A percentile compares a stretch with the other conserved stretches of the same genome.
Evolutionary conservation across 2,888 invertebrate species (phyloP).

Genomic region (Hoplodrina blanda): DNA sequence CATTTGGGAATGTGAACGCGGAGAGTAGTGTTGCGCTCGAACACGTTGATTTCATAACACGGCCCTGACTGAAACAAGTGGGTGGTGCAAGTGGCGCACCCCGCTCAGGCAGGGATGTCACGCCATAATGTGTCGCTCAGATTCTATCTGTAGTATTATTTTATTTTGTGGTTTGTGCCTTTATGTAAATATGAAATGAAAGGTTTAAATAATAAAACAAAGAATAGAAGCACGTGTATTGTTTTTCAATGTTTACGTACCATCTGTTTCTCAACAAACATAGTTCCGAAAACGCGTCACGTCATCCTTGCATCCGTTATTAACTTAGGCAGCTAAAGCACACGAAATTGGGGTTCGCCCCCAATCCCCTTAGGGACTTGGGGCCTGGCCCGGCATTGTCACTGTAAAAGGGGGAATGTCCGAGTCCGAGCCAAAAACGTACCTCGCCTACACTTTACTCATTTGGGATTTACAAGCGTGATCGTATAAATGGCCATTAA

Average conservation of each 20-base stretch:
- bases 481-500: conserved; percentile 37
- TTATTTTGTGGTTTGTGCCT: neutral
- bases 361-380: conserved; percentile 43
- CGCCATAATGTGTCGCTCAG: conserved; percentile 23
- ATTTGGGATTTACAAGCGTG: conserved; percentile 35
- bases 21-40: conserved; percentile 87
- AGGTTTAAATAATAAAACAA: conserved; percentile 17
- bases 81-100: conserved; percentile 87
- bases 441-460: conserved; percentile 17
- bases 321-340: conserved; percentile 53
- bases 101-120: conserved; percentile 73
- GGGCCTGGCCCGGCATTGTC: conserved; percentile 31
- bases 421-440: conserved; percentile 36
- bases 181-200: conserved; percentile 24
- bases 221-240: conserved; percentile 13
- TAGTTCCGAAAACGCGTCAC: conserved; percentile 42
- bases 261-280: conserved; percentile 26
- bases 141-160: conserved; percentile 17
- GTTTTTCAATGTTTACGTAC: conserved; percentile 30
- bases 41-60: conserved; percentile 91
- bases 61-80: conserved; percentile 88
- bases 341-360: conserved; percentile 50
- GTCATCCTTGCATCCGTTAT: conserved; percentile 58
- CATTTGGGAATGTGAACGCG: conserved; percentile 86
- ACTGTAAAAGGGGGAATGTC: conserved; percentile 26